Evolutionary conservation across 1,140 invertebrate genomes (phyloP).

Genomic region (Cydia amplana): DNA sequence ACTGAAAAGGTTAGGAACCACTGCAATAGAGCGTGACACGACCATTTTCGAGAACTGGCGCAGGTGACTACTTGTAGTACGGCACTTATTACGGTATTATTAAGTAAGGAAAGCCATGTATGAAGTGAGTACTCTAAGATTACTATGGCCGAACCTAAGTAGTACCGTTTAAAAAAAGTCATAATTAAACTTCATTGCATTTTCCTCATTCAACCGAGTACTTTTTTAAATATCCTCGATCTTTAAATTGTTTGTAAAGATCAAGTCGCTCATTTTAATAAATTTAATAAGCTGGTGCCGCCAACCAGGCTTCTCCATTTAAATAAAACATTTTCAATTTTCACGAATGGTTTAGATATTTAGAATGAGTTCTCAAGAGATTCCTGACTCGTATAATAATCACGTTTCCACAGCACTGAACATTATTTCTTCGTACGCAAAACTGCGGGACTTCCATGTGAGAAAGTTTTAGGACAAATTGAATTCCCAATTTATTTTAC

Average conservation of each 20-base stretch:
- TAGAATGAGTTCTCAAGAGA: background rate
- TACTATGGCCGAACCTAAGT: too few species aligned
- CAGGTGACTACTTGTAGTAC: too few species aligned
- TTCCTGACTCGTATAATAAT: background rate
- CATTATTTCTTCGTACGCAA: background rate
- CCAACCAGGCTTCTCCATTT: background rate
- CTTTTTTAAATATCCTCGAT: background rate
- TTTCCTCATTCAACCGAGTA: background rate
- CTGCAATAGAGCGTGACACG: too few species aligned
- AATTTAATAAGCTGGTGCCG: background rate
- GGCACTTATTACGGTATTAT: too few species aligned
- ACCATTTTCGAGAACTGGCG: too few species aligned
- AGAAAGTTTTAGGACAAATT: constrained; percentile 24
- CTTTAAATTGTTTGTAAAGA: background rate
- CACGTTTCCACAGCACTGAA: background rate
- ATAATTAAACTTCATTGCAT: background rate
- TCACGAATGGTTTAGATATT: background rate
- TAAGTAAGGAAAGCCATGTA: too few species aligned
- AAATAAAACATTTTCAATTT: constrained; percentile 8
- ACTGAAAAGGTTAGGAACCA: too few species aligned
- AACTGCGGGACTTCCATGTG: constrained; percentile 19
- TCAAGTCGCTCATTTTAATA: background rate
- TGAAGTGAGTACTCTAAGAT: too few species aligned
- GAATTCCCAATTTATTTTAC: constrained; percentile 22
- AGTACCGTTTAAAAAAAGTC: too few species aligned